Base-by-base conservation (phyloP, 2,797 vertebrate species). In the Nannoperca obscura region DNA sequence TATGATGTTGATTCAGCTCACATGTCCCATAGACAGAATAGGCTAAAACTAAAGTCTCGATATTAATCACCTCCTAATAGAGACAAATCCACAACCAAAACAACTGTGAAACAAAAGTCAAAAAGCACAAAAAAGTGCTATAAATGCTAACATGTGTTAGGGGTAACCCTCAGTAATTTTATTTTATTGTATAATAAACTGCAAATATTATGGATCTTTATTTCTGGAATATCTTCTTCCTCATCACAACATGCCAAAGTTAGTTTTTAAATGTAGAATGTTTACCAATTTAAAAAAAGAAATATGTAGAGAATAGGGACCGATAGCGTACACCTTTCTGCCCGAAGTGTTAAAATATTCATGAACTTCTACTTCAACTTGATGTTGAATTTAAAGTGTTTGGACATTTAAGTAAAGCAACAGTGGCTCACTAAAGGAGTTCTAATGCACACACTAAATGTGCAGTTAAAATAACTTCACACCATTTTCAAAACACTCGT, bases 381-480 rank as follows among this genome's bases (percentile, higher is more conserved):
- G 17, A 71, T 46, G 1, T 40, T 61, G 13, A 22, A 27, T 61
- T 47, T 53, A n/a, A 76, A 69, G 42, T 24, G 34, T 73, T n/a
- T 55, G 19, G 30, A 22, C 38, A 46, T 22, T 74, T 32, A n/a
- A 22, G 19, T 50, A 9, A 66, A 58, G 14, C 0, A 47, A 58
- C 3, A 11, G 9, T 7, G 0, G 7, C 14, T 63, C 42, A 32
- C 36, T 15, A 27, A 34, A 50, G 19, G 57, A 22, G 6, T 38
- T 55, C 1, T n/a, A 9, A 8, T 57, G 15, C 60, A 36, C 47
- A 40, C 65, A 50, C 11, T 13, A 9, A 66, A 71, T 7, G 3
- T 36, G 32, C 20, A 52, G 36, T 62, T 54, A 5, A 59, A 47
- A 24, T 46, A 20, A 30, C 22, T 24, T 46, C 24, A 40, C 22